These are phyloP conservation scores for Triplophysa yarkandensis DNA, from an alignment of 2,797 vertebrate species.

Conservation along the genomic window DNA sequence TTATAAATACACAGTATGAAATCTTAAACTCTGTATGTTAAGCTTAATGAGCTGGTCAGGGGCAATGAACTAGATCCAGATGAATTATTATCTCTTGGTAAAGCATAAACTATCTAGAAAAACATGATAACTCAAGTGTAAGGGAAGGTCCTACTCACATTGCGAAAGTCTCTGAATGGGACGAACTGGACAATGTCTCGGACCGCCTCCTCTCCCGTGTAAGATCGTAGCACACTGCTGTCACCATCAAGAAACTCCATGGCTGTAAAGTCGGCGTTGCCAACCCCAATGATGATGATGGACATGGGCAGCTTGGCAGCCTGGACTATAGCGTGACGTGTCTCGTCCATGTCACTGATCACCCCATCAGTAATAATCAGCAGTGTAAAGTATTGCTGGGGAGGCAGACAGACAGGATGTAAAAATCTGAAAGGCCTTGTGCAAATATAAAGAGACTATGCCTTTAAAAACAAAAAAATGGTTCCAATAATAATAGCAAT, in stretches of 20 bases:
- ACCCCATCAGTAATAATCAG: conserved; percentile 97
- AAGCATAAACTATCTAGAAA: background rate
- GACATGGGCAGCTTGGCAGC: conserved; percentile 97
- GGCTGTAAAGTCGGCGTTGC: conserved; percentile 94
- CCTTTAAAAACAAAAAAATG: no score
- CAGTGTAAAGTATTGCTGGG: conserved; percentile 97
- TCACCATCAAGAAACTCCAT: conserved; percentile 99
- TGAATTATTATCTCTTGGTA: background rate
- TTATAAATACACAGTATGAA: no score
- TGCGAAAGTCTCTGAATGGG: conserved; percentile 95
- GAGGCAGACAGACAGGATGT: conserved; percentile 7
- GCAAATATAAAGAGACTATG: background rate
- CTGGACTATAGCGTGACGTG: conserved; percentile 89
- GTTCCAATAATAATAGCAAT: no score
- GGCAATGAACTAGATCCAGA: background rate
- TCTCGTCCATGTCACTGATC: conserved; percentile 99
- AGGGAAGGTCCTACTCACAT: conserved; percentile 75
- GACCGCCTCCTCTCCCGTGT: conserved; percentile 90
- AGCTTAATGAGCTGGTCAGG: background rate
- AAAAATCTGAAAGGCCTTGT: background rate
- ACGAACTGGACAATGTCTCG: conserved; percentile 98
- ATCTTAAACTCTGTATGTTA: no score
- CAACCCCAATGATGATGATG: conserved; percentile 97
- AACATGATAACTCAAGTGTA: background rate
- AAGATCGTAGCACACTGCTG: conserved; percentile 85